A percentile compares a stretch with the other conserved stretches of the same genome.
These are phyloP conservation scores for Hydrolagus colliei DNA, from an alignment of 2,797 vertebrate genomes.

Conservation along the genomic window DNA sequence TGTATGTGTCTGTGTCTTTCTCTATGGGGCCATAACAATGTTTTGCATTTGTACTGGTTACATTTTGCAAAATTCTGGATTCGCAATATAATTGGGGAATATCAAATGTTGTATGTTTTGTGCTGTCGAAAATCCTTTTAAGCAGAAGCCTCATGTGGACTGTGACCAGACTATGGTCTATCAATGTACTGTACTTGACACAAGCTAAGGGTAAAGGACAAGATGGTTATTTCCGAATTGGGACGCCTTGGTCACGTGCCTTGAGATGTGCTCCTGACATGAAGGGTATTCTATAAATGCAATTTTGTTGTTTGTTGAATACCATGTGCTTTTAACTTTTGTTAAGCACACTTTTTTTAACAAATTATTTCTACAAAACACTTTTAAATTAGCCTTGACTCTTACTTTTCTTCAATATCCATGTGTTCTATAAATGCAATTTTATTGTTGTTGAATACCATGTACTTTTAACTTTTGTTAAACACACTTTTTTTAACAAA, in stretches of 20 bases:
- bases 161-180: not conserved
- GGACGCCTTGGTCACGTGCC: too few relatives aligned
- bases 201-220: not conserved
- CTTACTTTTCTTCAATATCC: too few relatives aligned
- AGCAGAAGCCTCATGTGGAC: not conserved
- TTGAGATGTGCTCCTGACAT: too few relatives aligned
- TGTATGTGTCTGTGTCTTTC: not conserved
- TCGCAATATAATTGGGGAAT: too few relatives aligned
- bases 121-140: not conserved
- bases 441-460: too few relatives aligned
- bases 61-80: slow-evolving; percentile 3
- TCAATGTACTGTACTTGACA: not conserved
- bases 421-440: too few relatives aligned
- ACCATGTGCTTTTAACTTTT: too few relatives aligned
- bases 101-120: too few relatives aligned
- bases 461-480: too few relatives aligned
- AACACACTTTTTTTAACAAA: not conserved
- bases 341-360: not conserved
- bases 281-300: too few relatives aligned
- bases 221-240: not conserved
- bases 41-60: slow-evolving; percentile 3
- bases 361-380: not conserved
- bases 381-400: not conserved
- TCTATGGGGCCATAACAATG: slow-evolving; percentile 6
- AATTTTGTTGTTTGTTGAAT: too few relatives aligned